These are phyloP conservation scores for Lindbergichthys nudifrons DNA, from an alignment of 2,797 vertebrate genomes.

Conservation along the genomic window DNA sequence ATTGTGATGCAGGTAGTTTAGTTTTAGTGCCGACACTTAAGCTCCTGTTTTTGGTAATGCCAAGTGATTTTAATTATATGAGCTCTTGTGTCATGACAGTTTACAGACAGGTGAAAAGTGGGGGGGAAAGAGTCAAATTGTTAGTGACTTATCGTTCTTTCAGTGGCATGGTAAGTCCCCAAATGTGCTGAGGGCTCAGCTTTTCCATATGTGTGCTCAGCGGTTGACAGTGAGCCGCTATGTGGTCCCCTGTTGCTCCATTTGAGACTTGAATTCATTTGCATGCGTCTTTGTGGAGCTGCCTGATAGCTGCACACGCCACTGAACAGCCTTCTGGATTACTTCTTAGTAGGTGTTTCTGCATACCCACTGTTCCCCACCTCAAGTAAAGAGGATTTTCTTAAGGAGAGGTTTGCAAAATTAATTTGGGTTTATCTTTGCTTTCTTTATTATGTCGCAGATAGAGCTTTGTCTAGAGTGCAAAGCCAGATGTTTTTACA, in stretches of 20 bases:
- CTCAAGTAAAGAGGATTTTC: constrained; percentile 69
- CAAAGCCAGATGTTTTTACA: constrained; percentile 50
- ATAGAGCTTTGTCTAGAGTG: constrained; percentile 49
- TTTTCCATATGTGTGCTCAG: constrained; percentile 62
- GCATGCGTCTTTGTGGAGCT: constrained; percentile 73
- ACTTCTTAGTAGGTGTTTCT: constrained; percentile 63
- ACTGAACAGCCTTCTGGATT: constrained; percentile 75
- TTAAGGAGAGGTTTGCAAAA: constrained; percentile 60
- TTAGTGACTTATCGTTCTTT: constrained; percentile 38
- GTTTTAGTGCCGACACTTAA: constrained; percentile 39
- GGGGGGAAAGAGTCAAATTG: background rate
- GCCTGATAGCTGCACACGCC: constrained; percentile 61
- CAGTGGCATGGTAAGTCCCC: constrained; percentile 38
- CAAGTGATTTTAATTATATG: constrained; percentile 42
- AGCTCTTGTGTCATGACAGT: constrained; percentile 23
- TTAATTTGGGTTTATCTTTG: constrained; percentile 64
- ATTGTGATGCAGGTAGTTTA: constrained; percentile 36
- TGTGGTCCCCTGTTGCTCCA: constrained; percentile 64
- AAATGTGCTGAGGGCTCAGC: constrained; percentile 59
- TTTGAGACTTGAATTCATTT: constrained; percentile 74
- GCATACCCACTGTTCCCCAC: constrained; percentile 50
- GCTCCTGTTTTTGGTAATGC: constrained; percentile 10
- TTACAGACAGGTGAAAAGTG: constrained; percentile 12
- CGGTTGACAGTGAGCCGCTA: constrained; percentile 60
- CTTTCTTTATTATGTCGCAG: constrained; percentile 47